These are phyloP conservation scores for Drosophila littoralis DNA, from an alignment of 1,140 invertebrate genomes.

Conservation along the genomic window DNA sequence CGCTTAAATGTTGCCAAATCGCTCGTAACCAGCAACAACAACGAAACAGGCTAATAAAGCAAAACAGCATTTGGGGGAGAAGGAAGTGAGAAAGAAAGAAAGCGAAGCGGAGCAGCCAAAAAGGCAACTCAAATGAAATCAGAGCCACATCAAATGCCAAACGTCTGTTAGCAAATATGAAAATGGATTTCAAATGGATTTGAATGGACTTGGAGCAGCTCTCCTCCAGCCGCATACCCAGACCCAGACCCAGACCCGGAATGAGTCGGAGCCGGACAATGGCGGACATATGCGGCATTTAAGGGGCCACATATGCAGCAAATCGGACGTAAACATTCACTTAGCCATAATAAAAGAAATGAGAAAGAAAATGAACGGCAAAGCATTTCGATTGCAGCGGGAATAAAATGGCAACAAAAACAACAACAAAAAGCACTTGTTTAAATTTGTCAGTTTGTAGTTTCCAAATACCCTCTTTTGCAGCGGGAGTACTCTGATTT, in stretches of 20 bases:
- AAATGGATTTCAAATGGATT: constrained; percentile 51
- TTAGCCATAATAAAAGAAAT: constrained; percentile 68
- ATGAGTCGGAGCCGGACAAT: constrained; percentile 42
- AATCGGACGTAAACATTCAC: constrained; percentile 76
- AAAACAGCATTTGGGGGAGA: constrained; percentile 1
- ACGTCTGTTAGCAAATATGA: constrained; percentile 62
- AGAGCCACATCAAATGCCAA: constrained; percentile 51
- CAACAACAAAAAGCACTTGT: constrained; percentile 21
- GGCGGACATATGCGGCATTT: constrained; percentile 3
- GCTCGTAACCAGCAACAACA: constrained; percentile 44
- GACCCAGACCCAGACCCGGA: not conserved
- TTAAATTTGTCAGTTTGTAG: constrained; percentile 20
- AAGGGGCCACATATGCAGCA: constrained; percentile 31
- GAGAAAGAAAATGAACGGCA: constrained; percentile 27
- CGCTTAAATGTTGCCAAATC: constrained; percentile 60
- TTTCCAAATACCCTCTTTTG: not conserved
- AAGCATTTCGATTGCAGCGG: constrained; percentile 59
- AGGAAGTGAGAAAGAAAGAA: no score
- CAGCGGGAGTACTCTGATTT: no score
- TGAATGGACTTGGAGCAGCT: constrained; percentile 6
- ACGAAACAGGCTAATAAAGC: constrained; percentile 60
- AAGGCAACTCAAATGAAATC: constrained; percentile 63
- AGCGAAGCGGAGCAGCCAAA: constrained; percentile 19
- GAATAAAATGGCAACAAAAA: not conserved
- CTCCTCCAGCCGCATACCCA: not conserved